A percentile compares a stretch with the other conserved stretches of the same genome.
These are phyloP conservation scores for Neolamprologus falcicula DNA, from an alignment of 2,113 vertebrate genomes.

Conservation along the genomic window DNA sequence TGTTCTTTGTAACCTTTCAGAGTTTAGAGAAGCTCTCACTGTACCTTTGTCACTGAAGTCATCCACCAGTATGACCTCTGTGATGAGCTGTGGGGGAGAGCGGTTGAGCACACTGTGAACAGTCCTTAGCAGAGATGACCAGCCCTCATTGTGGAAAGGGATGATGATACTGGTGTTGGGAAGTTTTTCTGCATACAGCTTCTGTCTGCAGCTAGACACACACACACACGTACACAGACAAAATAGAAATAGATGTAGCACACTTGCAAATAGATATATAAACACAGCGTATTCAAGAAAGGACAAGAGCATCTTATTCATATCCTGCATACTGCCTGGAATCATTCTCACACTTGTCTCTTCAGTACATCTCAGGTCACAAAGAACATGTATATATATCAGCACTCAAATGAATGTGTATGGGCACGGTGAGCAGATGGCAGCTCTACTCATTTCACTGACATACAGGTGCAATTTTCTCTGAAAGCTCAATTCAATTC, in stretches of 20 bases:
- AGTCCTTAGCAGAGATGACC: slow-evolving; percentile 88
- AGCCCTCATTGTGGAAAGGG: slow-evolving; percentile 89
- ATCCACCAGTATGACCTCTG: slow-evolving; percentile 89
- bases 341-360: neutral
- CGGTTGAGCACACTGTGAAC: slow-evolving; percentile 89
- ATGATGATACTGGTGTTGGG: slow-evolving; percentile 82
- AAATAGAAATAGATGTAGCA: neutral
- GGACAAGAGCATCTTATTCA: neutral
- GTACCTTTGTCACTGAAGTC: slow-evolving; percentile 85
- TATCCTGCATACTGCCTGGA: neutral
- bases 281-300: neutral
- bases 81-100: slow-evolving; percentile 82
- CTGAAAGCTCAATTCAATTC: neutral
- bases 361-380: neutral
- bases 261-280: neutral
- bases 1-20: neutral
- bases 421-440: neutral
- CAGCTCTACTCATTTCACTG: neutral
- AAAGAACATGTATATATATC: neutral
- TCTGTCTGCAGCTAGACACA: slow-evolving; percentile 72
- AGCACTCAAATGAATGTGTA: neutral
- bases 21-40: neutral
- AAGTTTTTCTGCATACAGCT: slow-evolving; percentile 84
- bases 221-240: neutral
- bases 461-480: neutral